A percentile compares a stretch with the other conserved stretches of the same genome.
phyloP scores from a whole-genome alignment of 1,140 invertebrate species.

The Mylabris phalerata region DNA sequence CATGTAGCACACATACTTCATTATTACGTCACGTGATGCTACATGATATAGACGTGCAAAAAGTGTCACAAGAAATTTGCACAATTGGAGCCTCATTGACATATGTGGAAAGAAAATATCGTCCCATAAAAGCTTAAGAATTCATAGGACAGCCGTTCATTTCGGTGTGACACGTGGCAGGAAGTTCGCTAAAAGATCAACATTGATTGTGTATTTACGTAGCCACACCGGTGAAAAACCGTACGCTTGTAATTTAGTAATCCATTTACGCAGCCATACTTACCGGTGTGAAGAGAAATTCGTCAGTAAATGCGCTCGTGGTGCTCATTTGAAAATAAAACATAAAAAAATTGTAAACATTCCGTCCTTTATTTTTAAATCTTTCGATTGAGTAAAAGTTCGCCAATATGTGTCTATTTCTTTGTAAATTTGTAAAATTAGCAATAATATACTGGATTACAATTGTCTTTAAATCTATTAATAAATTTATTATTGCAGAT shows the following conservation, averaged over 20 bases:
- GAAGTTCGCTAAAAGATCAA: slow-evolving; percentile 26
- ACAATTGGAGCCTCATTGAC: slow-evolving; percentile 46
- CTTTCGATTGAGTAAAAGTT: too few relatives aligned
- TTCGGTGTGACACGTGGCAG: slow-evolving; percentile 31
- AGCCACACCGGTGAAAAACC: too few relatives aligned
- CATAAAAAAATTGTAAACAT: slow-evolving; percentile 50
- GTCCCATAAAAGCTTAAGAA: slow-evolving; percentile 58
- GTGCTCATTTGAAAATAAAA: slow-evolving; percentile 53
- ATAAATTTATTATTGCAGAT: slow-evolving; percentile 57
- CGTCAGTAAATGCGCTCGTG: slow-evolving; percentile 37
- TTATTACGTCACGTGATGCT: slow-evolving; percentile 1
- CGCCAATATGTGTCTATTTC: too few relatives aligned
- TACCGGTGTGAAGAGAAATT: slow-evolving; percentile 39
- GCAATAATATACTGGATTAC: too few relatives aligned
- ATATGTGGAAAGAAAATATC: slow-evolving; percentile 72
- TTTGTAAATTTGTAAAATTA: too few relatives aligned
- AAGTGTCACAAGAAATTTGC: slow-evolving; percentile 31
- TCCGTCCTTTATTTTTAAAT: too few relatives aligned
- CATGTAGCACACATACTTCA: too few relatives aligned
- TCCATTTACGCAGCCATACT: slow-evolving; percentile 54
- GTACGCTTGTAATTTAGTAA: slow-evolving; percentile 29
- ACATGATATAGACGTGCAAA: slow-evolving; percentile 33
- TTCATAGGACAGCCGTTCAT: slow-evolving; percentile 53
- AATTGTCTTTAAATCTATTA: slow-evolving; percentile 45
- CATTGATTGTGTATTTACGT: slow-evolving; percentile 60